These are phyloP conservation scores for Eleutherodactylus coqui DNA, from an alignment of 2,797 vertebrate species.

Conservation along the genomic window DNA sequence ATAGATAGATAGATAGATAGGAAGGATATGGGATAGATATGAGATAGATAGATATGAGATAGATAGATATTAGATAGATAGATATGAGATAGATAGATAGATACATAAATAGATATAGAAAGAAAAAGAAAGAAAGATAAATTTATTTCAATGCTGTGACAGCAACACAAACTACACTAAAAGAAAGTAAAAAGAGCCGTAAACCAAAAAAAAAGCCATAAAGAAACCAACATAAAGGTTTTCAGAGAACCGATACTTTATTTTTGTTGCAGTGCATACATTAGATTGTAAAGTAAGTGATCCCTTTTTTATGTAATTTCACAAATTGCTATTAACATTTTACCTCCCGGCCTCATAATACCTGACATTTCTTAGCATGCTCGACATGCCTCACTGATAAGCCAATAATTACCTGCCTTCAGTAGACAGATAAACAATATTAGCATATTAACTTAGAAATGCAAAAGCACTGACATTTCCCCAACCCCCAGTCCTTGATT, in stretches of 20 bases:
- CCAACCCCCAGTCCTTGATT: slow-evolving; percentile 9
- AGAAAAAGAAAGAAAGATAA: too few relatives aligned
- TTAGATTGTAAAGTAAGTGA: not conserved
- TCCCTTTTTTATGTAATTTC: not conserved
- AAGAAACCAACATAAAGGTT: not conserved
- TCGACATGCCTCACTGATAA: slow-evolving; percentile 14
- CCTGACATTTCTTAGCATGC: slow-evolving; percentile 36
- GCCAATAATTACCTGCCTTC: slow-evolving; percentile 35
- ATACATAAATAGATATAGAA: too few relatives aligned
- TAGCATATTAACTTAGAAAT: slow-evolving; percentile 54
- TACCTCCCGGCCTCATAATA: slow-evolving; percentile 17
- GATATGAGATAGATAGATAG: too few relatives aligned
- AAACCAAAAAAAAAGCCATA: not conserved
- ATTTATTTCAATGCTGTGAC: too few relatives aligned
- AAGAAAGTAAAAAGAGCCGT: not conserved
- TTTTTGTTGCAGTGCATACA: not conserved
- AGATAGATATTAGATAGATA: too few relatives aligned
- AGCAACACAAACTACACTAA: too few relatives aligned
- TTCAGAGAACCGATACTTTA: not conserved
- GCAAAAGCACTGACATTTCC: slow-evolving; percentile 52
- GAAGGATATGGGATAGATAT: too few relatives aligned
- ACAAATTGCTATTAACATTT: slow-evolving; percentile 36
- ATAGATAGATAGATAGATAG: too few relatives aligned
- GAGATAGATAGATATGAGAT: too few relatives aligned
- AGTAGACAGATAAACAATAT: slow-evolving; percentile 48